These are phyloP conservation scores for Chalcosyrphus nemorum DNA, from an alignment of 2,888 invertebrate genomes.

Conservation along the genomic window DNA sequence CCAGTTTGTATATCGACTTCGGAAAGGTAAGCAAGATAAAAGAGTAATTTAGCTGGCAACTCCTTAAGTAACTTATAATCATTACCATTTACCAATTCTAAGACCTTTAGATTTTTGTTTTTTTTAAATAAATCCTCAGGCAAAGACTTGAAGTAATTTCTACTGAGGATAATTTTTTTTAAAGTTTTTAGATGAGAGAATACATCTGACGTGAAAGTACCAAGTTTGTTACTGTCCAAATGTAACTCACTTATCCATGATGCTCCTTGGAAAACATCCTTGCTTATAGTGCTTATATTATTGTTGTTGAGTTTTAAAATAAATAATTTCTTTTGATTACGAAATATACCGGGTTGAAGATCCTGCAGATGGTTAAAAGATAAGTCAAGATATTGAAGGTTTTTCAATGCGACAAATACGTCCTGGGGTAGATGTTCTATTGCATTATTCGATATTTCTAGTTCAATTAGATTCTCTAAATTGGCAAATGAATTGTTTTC, in stretches of 20 bases:
- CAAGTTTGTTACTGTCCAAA: constrained; percentile 86
- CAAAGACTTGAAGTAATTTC: constrained; percentile 85
- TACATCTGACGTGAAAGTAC: constrained; percentile 84
- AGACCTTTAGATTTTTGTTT: constrained; percentile 83
- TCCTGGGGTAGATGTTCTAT: constrained; percentile 85
- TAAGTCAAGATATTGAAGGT: constrained; percentile 85
- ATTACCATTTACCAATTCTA: constrained; percentile 84
- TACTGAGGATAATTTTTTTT: constrained; percentile 85
- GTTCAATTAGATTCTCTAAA: constrained; percentile 84
- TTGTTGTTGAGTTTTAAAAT: constrained; percentile 88
- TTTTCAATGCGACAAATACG: constrained; percentile 84
- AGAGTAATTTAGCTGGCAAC: constrained; percentile 85
- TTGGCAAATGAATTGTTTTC: too few species aligned
- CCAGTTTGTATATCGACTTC: constrained; percentile 85
- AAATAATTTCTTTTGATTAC: constrained; percentile 84
- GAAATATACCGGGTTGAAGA: constrained; percentile 85
- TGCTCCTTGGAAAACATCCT: constrained; percentile 86
- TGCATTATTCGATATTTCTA: constrained; percentile 84
- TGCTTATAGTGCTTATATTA: constrained; percentile 85
- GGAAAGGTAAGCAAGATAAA: constrained; percentile 84
- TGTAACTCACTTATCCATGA: constrained; percentile 86
- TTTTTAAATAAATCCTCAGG: constrained; percentile 85
- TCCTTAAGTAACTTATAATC: constrained; percentile 84
- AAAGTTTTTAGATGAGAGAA: constrained; percentile 86
- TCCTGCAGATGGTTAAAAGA: constrained; percentile 86